phyloP scores from a whole-genome alignment of 2,113 vertebrate species.

The Salvator merianae region DNA sequence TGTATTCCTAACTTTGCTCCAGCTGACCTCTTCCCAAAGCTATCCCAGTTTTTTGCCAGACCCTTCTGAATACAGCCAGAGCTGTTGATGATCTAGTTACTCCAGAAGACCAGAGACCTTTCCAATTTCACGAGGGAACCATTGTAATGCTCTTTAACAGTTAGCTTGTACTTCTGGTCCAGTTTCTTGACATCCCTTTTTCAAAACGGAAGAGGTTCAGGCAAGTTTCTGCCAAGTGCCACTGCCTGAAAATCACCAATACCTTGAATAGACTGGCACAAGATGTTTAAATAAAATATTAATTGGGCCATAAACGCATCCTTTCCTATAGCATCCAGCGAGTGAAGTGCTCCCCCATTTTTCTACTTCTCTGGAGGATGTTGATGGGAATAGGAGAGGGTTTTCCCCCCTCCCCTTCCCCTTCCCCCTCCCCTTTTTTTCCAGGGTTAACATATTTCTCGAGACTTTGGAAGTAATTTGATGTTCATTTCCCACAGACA shows the following conservation, averaged over 20 bases:
- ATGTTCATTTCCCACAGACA: conserved; percentile 42
- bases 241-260: not conserved
- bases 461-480: conserved; percentile 43
- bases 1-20: too few relatives aligned
- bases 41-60: too few relatives aligned
- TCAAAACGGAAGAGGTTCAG: too few relatives aligned
- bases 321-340: not conserved
- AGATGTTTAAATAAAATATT: conserved; percentile 31
- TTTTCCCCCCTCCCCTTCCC: not conserved
- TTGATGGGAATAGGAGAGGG: not conserved
- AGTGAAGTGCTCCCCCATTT: not conserved
- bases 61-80: too few relatives aligned
- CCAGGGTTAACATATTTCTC: conserved; percentile 31
- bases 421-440: not conserved
- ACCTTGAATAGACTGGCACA: conserved; percentile 9
- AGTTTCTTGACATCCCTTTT: too few relatives aligned
- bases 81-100: too few relatives aligned
- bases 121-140: too few relatives aligned
- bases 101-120: too few relatives aligned
- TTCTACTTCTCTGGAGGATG: not conserved
- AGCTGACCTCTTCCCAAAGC: too few relatives aligned
- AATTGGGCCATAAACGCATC: conserved; percentile 12
- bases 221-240: too few relatives aligned
- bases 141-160: too few relatives aligned
- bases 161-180: too few relatives aligned